phyloP scores from a whole-genome alignment of 1,140 invertebrate genomes.

The Dinoponera quadriceps region DNA sequence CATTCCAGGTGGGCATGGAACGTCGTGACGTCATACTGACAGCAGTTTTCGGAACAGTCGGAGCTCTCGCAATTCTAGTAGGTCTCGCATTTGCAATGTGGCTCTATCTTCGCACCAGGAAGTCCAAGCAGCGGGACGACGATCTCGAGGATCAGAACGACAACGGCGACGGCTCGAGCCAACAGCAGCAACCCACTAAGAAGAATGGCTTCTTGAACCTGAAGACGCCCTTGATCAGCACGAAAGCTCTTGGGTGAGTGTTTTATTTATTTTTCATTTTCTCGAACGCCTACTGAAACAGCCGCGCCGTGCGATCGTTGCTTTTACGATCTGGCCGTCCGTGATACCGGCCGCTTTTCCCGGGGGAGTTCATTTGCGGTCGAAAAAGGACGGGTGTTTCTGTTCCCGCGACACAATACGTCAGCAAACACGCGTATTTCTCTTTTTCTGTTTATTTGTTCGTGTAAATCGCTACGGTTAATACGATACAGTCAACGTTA shows the following conservation, averaged over 20 bases:
- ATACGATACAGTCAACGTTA: no score
- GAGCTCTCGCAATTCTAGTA: conserved; percentile 82
- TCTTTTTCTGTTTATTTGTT: no score
- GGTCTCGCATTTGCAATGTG: conserved; percentile 84
- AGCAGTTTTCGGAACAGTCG: conserved; percentile 85
- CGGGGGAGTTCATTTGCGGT: no score
- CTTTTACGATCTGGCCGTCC: no score
- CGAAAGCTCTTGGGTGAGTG: conserved; percentile 88
- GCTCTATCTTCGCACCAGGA: conserved; percentile 83
- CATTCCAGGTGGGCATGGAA: conserved; percentile 85
- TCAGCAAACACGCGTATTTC: no score
- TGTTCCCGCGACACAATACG: no score
- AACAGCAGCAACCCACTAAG: conserved; percentile 73
- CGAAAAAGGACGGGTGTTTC: no score
- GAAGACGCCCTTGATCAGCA: conserved; percentile 91
- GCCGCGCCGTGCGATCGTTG: neutral
- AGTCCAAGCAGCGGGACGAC: conserved; percentile 80
- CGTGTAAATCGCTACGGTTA: no score
- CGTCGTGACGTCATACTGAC: conserved; percentile 85
- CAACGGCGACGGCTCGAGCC: conserved; percentile 70
- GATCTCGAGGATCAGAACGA: conserved; percentile 81
- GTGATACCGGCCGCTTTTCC: no score
- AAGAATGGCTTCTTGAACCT: conserved; percentile 91
- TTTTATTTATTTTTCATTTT: neutral
- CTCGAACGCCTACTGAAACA: neutral